Conservation (phyloP, 2,797 vertebrate genomes). For the Xyrichtys novacula region DNA sequence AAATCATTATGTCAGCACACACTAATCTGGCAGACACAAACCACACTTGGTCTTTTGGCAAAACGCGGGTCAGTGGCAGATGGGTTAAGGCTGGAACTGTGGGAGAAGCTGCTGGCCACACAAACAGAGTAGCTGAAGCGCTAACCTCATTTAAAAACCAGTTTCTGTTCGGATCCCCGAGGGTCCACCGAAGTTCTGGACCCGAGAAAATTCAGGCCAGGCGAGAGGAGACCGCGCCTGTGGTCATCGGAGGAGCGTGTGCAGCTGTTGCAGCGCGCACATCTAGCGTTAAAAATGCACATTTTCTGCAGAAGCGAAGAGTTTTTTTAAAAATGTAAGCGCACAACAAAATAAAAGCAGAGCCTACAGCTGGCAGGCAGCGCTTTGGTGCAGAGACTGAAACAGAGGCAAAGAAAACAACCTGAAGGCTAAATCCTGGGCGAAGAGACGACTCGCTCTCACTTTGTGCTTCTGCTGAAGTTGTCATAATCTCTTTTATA, state of each 20-base stretch:
- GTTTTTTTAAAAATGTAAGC: constrained; percentile 5
- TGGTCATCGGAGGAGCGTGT: constrained; percentile 48
- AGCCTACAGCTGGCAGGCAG: constrained; percentile 8
- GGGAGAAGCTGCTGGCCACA: constrained; percentile 50
- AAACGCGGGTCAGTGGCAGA: constrained; percentile 68
- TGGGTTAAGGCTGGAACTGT: constrained; percentile 57
- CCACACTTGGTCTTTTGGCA: constrained; percentile 71
- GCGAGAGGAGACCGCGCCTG: constrained; percentile 48
- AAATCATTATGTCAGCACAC: constrained; percentile 72
- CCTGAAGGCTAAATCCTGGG: not conserved
- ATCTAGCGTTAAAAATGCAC: constrained; percentile 54
- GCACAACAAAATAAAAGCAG: constrained; percentile 9
- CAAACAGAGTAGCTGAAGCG: constrained; percentile 50
- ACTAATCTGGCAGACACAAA: constrained; percentile 69
- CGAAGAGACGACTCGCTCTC: not conserved
- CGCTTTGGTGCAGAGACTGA: constrained; percentile 32
- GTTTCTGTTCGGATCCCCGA: constrained; percentile 48
- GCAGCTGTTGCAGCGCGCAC: constrained; percentile 44
- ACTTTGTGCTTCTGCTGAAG: constrained; percentile 15
- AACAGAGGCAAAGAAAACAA: constrained; percentile 27
- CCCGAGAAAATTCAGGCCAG: constrained; percentile 65
- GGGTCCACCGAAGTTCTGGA: constrained; percentile 53
- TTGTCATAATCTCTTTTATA: constrained; percentile 4
- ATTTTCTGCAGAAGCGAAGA: constrained; percentile 53
- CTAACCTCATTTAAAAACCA: constrained; percentile 64